Percentiles rank a stretch among this genome's conserved stretches.
Conservation (phyloP, 2,797 vertebrate species). For the Crenichthys baileyi region DNA sequence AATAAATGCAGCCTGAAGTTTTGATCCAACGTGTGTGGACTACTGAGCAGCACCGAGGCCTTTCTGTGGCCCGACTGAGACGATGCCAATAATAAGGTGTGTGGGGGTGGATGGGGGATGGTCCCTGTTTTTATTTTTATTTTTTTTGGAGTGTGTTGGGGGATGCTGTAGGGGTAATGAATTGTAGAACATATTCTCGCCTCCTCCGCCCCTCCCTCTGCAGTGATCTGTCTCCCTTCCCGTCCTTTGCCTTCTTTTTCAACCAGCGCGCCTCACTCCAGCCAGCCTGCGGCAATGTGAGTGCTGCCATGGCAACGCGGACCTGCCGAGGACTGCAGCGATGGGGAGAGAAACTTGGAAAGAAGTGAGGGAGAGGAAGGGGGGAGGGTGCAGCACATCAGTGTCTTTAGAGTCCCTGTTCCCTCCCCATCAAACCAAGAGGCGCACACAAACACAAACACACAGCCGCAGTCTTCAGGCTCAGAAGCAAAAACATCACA, state of each 20-base stretch:
- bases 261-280: constrained; percentile 69
- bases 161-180: constrained; percentile 54
- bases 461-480: constrained; percentile 30
- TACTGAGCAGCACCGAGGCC: constrained; percentile 75
- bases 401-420: constrained; percentile 46
- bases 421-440: constrained; percentile 14
- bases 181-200: constrained; percentile 67
- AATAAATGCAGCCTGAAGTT: constrained; percentile 85
- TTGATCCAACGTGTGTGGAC: constrained; percentile 83
- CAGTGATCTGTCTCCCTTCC: constrained; percentile 54
- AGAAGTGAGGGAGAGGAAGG: neutral
- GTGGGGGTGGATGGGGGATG: constrained; percentile 10
- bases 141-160: neutral
- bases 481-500: constrained; percentile 54
- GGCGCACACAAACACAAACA: constrained; percentile 20
- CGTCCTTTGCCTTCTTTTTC: constrained; percentile 56
- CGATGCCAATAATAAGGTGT: constrained; percentile 69
- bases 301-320: constrained; percentile 80
- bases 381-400: constrained; percentile 58
- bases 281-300: constrained; percentile 81
- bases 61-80: constrained; percentile 47
- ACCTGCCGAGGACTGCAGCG: constrained; percentile 77
- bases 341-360: constrained; percentile 44
- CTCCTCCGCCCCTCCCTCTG: constrained; percentile 56
- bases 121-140: neutral